Evolutionary conservation across 2,888 invertebrate genomes (phyloP), one percentile per base, ranked within the genome.

Genomic region (Metallyticus violacea): DNA sequence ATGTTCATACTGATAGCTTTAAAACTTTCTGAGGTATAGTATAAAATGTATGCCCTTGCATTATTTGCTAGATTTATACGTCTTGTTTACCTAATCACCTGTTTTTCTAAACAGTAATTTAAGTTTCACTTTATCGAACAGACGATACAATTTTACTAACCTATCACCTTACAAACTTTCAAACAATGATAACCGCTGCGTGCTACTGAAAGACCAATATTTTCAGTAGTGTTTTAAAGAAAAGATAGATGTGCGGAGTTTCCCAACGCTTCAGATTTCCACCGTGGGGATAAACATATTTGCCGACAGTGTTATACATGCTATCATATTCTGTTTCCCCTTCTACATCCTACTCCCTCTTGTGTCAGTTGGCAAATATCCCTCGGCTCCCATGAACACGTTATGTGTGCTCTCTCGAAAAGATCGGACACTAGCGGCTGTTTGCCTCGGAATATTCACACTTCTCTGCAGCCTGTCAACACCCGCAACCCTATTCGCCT

Each of bases 341-440:
- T 76, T 27, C 82, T 76, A 22, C 27, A 26, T 26, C 26, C 77
- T 77, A 77, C 22, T 77, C 83, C 77, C 83, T 81, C 30, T 30
- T 26, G 81, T 86, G 86, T 81, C 86, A 86, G 86, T 86, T 86
- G 86, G 86, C 81, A 82, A 86, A 82, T 78, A 86, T 82, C 86
- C 86, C 82, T 85, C 26, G 79, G 85, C 85, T 85, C 85, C 85
- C 85, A 85, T 26, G 85, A 79, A 79, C 85, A 62, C 79, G 40
- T 79, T 84, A 62, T 62, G 40, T 62, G 40, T 62, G 40, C 40
- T 62, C 62, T 77, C 77, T 77, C 25, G 28, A 28, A 22, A 81
- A 81, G 81, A 81, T 30, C 81, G 29, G n/a, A 9, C n/a, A 62
- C 40, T 15, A 15, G 40, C 40, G 40, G 40, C 40, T 62, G 40